Conservation (phyloP, 2,113 vertebrate genomes). For the Eurypyga helias region DNA sequence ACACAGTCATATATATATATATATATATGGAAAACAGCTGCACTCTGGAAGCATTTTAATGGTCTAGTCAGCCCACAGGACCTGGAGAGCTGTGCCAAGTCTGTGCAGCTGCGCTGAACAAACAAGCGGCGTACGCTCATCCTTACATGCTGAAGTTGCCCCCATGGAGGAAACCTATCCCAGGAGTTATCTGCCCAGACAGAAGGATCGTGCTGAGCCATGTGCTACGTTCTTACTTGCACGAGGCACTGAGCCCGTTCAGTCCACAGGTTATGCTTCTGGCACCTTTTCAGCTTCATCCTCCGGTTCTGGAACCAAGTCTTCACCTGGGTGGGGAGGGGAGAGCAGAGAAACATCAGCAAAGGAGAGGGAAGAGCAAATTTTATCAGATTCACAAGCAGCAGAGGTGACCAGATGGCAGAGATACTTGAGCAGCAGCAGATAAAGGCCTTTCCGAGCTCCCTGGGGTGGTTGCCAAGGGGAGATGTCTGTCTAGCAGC, state of each 20-base stretch:
- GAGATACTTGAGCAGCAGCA: not conserved
- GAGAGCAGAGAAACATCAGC: not conserved
- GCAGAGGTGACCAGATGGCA: not conserved
- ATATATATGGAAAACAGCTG: not conserved
- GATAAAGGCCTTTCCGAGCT: conserved; percentile 6
- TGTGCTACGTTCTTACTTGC: not conserved
- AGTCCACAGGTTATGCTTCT: conserved; percentile 79
- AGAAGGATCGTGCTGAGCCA: not conserved
- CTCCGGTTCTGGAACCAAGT: conserved; percentile 89
- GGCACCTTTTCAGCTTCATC: conserved; percentile 84
- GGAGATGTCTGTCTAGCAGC: conserved; percentile 38
- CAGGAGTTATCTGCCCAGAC: not conserved
- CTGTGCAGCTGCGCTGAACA: not conserved
- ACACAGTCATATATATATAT: not conserved
- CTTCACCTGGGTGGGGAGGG: conserved; percentile 75
- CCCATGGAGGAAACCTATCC: not conserved
- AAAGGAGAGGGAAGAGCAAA: not conserved
- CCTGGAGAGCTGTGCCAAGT: not conserved
- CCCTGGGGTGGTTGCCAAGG: not conserved
- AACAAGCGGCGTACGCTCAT: rapidly evolving
- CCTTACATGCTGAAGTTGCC: rapidly evolving
- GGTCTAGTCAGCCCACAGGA: not conserved
- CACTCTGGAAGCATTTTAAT: not conserved
- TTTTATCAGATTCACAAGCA: not conserved
- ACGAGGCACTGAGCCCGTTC: conserved; percentile 49